Evolutionary conservation across 2,888 invertebrate species (phyloP).

Genomic region (Pristionchus mayeri): DNA sequence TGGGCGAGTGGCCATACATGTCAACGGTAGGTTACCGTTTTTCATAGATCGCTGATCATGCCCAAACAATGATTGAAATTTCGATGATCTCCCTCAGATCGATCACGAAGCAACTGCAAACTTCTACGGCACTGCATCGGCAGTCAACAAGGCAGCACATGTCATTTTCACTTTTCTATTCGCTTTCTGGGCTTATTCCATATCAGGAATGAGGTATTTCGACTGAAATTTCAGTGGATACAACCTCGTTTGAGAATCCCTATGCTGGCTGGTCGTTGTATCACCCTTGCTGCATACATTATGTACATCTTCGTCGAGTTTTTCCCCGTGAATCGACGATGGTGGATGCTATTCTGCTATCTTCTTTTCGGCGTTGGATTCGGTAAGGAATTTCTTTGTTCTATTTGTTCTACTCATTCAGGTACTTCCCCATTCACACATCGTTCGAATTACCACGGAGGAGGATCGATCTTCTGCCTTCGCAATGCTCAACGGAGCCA

Average conservation of each 20-base stretch:
- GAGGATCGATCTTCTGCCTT: background rate
- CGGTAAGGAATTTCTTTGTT: background rate
- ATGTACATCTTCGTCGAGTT: constrained; percentile 32
- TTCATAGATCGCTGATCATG: too few species aligned
- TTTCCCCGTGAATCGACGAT: background rate
- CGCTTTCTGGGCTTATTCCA: constrained; percentile 57
- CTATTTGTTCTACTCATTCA: background rate
- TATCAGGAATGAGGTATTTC: background rate
- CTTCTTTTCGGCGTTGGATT: background rate
- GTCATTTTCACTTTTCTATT: constrained; percentile 62
- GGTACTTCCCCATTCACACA: constrained; percentile 2
- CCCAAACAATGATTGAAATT: too few species aligned
- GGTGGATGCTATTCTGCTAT: constrained; percentile 8
- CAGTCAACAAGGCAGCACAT: constrained; percentile 58
- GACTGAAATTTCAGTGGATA: too few species aligned
- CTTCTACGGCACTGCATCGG: constrained; percentile 62
- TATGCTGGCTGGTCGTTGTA: background rate
- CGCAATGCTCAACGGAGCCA: background rate
- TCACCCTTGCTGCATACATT: background rate
- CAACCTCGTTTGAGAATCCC: background rate
- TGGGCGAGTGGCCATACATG: constrained; percentile 28
- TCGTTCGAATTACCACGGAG: background rate
- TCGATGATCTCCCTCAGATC: too few species aligned
- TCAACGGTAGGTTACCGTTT: background rate
- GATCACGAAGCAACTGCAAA: constrained; percentile 58